These are phyloP conservation scores for Dolichallabes microphthalmus DNA, from an alignment of 2,113 vertebrate genomes.

Conservation along the genomic window DNA sequence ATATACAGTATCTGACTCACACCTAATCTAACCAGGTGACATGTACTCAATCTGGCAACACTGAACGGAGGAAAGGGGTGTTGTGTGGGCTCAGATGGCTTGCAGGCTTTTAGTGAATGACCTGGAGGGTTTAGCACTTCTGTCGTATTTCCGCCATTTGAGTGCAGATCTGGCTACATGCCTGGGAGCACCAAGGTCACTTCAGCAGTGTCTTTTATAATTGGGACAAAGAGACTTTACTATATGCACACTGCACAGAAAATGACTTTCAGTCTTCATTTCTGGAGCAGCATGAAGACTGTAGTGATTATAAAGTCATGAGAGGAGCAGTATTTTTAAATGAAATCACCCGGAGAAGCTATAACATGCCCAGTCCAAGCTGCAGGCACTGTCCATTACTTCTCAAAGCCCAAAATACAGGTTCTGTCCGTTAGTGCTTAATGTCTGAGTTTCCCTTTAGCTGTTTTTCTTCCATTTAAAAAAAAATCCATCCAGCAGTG, in stretches of 20 bases:
- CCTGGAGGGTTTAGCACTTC: conserved; percentile 24
- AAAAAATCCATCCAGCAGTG: not conserved
- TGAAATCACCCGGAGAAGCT: not conserved
- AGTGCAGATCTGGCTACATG: conserved; percentile 36
- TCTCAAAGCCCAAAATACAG: not conserved
- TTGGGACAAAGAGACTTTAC: conserved; percentile 3
- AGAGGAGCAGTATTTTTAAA: not conserved
- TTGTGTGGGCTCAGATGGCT: conserved; percentile 11
- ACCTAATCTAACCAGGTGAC: not conserved
- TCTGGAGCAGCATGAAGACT: not conserved
- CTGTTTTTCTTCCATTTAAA: not conserved
- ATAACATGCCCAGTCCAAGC: not conserved
- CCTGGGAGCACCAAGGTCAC: conserved; percentile 21
- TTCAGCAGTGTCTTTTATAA: conserved; percentile 1
- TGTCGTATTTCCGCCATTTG: conserved; percentile 46
- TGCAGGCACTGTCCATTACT: not conserved
- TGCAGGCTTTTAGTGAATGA: conserved; percentile 39
- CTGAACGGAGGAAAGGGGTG: conserved; percentile 45
- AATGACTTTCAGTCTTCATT: not conserved
- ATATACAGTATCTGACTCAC: not conserved
- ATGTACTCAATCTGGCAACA: not conserved
- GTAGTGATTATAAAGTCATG: not conserved
- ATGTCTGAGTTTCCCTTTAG: not conserved
- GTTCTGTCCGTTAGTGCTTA: not conserved
- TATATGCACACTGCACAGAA: not conserved